Base-by-base conservation (phyloP, 1,140 invertebrate genomes). In the Aphis craccivora region DNA sequence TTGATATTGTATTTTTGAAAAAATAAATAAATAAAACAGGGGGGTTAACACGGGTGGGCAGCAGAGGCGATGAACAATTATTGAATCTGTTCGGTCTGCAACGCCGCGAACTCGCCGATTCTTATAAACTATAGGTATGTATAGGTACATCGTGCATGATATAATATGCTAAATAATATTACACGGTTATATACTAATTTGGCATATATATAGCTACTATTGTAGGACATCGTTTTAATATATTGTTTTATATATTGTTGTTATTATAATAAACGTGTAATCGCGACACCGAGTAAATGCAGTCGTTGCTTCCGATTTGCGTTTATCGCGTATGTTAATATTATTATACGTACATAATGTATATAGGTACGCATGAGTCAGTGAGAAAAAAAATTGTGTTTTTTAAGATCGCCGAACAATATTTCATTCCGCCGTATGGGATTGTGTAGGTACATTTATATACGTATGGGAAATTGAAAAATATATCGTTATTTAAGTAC, bases 401-500 rank as follows among this genome's bases (percentile, higher is more conserved):
- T 76, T 67, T 76, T 76, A 76, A 76, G 60, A 76, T 76, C n/a
- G 30, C n/a, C 14, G 14, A 67, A 67, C 60, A 67, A 67, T 67
- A 67, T 67, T 67, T 67, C 60, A 67, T 67, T 67, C 30, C 60
- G 0, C 30, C 60, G 30, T n/a, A 18, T 30, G 30, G 60, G 18
- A 67, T 18, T n/a, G 25, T 60, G 60, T 67, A n/a, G 4, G 11
- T 18, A n/a, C 60, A 14, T n/a, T n/a, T 67, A 30, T 9, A 45
- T n/a, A n/a, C n/a, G 60, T 76, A 76, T 76, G n/a, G 60, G 60
- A 76, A 76, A 76, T 76, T 76, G 60, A 76, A 76, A 76, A 76
- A n/a, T 18, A 76, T 76, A 76, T 76, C 60, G n/a, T n/a, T 76
- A 76, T 76, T 76, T 76, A 76, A 76, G 60, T 76, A 76, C 60